Conservation (phyloP, 2,797 vertebrate genomes). For the Channa striata region DNA sequence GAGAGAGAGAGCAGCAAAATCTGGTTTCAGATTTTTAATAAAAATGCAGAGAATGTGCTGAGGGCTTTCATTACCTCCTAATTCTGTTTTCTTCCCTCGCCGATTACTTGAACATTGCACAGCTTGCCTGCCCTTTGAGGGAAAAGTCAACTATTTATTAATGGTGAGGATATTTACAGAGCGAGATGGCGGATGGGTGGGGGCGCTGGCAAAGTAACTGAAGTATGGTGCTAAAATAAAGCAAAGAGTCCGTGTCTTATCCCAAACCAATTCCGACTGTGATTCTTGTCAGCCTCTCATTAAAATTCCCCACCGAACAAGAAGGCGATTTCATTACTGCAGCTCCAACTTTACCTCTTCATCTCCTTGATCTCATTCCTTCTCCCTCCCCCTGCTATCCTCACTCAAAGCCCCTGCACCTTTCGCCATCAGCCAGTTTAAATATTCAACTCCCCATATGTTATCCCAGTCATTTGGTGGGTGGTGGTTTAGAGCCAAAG, state of each 20-base stretch:
- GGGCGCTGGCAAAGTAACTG: constrained; percentile 6
- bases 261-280: constrained; percentile 65
- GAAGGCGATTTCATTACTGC: constrained; percentile 67
- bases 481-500: constrained; percentile 38
- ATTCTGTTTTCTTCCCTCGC: constrained; percentile 52
- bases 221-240: constrained; percentile 28
- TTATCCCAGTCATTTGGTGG: constrained; percentile 55
- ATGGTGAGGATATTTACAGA: constrained; percentile 69
- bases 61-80: constrained; percentile 50
- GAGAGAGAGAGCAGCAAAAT: constrained; percentile 22
- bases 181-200: constrained; percentile 22
- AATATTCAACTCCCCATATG: constrained; percentile 76
- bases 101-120: constrained; percentile 59
- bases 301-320: constrained; percentile 66
- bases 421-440: constrained; percentile 59
- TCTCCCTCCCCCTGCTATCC: constrained; percentile 11
- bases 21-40: constrained; percentile 65
- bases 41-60: constrained; percentile 45
- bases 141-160: constrained; percentile 67
- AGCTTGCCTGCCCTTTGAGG: constrained; percentile 58
- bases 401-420: constrained; percentile 44
- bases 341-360: constrained; percentile 65
- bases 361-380: constrained; percentile 55
- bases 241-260: constrained; percentile 52
- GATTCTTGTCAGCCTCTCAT: constrained; percentile 67